Evolutionary conservation across 2,797 vertebrate species (phyloP).

Genomic region (Rhinella marina): DNA sequence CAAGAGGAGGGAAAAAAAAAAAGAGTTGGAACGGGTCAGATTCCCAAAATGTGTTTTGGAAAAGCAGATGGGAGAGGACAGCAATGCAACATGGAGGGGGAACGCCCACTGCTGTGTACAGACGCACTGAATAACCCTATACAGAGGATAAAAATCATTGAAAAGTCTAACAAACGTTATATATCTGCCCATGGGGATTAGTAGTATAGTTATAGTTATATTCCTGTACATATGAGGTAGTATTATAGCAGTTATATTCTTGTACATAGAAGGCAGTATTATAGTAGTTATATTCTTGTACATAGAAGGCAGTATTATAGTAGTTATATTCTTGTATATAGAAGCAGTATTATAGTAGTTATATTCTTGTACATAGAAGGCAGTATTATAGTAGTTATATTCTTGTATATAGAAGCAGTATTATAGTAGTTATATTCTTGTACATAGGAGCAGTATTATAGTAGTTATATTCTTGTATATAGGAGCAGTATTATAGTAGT

Average conservation of each 20-base stretch:
- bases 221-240: too few relatives aligned
- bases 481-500: conserved; percentile 11
- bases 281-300: background rate
- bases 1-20: conserved; percentile 26
- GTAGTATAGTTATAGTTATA: too few relatives aligned
- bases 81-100: background rate
- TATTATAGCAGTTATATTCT: background rate
- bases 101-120: background rate
- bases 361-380: background rate
- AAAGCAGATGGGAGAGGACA: conserved; percentile 45
- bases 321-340: conserved; percentile 20
- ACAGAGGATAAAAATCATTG: too few relatives aligned
- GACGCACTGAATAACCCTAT: background rate
- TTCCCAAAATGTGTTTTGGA: conserved; percentile 58
- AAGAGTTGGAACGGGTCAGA: conserved; percentile 52
- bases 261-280: too few relatives aligned
- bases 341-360: conserved; percentile 1
- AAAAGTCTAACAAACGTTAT: background rate
- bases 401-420: background rate
- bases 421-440: conserved; percentile 15
- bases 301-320: background rate
- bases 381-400: background rate
- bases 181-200: background rate
- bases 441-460: conserved; percentile 9
- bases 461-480: conserved; percentile 16